Evolutionary conservation across 2,888 invertebrate genomes (phyloP).

Genomic region (Stenolophus ochropezus): DNA sequence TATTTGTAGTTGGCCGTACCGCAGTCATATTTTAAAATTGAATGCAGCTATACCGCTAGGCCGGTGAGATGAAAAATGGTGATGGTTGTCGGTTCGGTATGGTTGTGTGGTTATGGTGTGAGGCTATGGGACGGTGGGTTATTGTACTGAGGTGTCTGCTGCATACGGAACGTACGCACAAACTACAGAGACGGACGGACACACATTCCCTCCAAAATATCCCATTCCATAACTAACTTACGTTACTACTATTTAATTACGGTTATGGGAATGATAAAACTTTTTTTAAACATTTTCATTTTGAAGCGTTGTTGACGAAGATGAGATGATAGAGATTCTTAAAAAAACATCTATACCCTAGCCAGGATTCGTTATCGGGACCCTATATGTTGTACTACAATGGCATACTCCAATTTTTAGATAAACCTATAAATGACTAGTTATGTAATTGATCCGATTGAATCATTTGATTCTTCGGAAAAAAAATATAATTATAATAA

Average conservation of each 20-base stretch:
- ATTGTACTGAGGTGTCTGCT: conserved; percentile 51
- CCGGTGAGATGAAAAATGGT: neutral
- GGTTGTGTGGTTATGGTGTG: neutral
- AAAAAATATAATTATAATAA: no score
- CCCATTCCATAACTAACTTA: neutral
- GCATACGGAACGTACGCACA: neutral
- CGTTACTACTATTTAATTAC: neutral
- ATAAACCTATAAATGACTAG: no score
- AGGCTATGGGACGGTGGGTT: conserved; percentile 30
- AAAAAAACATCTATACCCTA: no score
- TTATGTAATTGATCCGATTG: no score
- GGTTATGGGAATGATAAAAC: no score
- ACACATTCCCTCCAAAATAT: conserved; percentile 19
- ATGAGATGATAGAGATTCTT: no score
- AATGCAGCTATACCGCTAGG: neutral
- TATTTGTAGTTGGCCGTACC: neutral
- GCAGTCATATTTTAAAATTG: neutral
- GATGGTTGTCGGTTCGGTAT: neutral
- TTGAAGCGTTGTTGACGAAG: no score
- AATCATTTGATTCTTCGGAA: no score
- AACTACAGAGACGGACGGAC: neutral
- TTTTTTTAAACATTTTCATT: no score
- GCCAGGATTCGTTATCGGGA: no score
- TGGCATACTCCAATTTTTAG: no score
- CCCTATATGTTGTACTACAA: no score